Evolutionary conservation across 2,888 invertebrate genomes (phyloP), one percentile per base, ranked within the genome.

Genomic region (Tortrix viridana): DNA sequence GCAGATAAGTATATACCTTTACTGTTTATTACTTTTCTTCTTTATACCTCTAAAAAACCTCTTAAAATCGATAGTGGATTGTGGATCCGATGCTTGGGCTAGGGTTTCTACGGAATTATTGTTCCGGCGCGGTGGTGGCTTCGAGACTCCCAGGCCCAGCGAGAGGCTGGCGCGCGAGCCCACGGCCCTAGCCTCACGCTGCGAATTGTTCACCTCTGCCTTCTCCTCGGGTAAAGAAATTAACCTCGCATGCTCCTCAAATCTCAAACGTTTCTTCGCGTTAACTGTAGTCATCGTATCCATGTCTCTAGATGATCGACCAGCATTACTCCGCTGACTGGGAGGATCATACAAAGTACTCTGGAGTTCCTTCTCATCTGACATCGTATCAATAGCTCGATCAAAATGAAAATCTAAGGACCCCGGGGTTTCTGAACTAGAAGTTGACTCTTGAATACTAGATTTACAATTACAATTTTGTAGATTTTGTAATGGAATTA

Each of bases 221-320:
- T 53, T 19, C 6, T 46, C 50, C 1, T 68, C 69, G 23, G 52
- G 50, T 16, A 65, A 56, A 16, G 71, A 59, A 22, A 85, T 84
- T 18, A 73, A 75, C 3, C 71, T 74, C 6, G 77, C 65, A n/a
- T 69, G 72, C 60, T 85, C 83, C 19, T 85, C 79, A 71, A 90
- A 90, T 65, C 87, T 78, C 38, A 89, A 74, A 44, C 75, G 81
- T 62, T 84, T 86, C 50, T 46, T 63, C 37, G 60, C 48, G 9
- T 49, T 43, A 19, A 16, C 46, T 14, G 47, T 52, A 20, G 52
- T 67, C 5, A 60, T 52, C 12, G 57, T 54, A 52, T 65, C 56
- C 6, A 65, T 22, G 5, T 43, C 14, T 66, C 20, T 50, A 12
- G 41, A n/a, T 4, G 18, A 5, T 49, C 16, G 7, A 32, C 50